A percentile compares a stretch with the other conserved stretches of the same genome.
These are phyloP conservation scores for Chitala chitala DNA, from an alignment of 2,113 vertebrate species.

Conservation along the genomic window DNA sequence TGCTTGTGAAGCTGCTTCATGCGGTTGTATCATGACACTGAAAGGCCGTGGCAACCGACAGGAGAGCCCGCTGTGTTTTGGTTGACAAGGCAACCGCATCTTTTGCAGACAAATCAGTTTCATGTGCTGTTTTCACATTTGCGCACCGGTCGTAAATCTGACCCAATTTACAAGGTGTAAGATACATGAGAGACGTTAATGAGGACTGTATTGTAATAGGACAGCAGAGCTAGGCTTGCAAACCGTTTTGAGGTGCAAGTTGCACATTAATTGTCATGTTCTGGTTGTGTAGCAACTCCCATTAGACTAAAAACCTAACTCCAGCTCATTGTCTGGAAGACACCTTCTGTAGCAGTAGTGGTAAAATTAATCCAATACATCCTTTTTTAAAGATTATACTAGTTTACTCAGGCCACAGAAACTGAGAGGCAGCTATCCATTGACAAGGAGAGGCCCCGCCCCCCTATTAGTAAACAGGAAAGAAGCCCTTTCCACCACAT, in stretches of 20 bases:
- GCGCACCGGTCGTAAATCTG: not conserved
- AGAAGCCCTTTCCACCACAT: too few species aligned
- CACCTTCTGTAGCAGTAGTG: not conserved
- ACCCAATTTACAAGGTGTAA: not conserved
- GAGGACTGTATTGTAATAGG: not conserved
- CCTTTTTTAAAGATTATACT: too few species aligned
- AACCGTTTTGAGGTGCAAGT: not conserved
- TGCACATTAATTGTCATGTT: not conserved
- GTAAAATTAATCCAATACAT: too few species aligned
- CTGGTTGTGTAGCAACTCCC: not conserved
- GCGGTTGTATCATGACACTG: not conserved
- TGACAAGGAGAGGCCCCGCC: too few species aligned
- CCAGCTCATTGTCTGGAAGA: too few species aligned
- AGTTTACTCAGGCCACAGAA: too few species aligned
- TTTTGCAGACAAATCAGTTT: conserved; percentile 15
- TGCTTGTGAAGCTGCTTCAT: not conserved
- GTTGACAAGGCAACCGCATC: not conserved
- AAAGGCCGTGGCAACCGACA: not conserved
- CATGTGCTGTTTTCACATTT: not conserved
- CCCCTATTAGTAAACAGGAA: too few species aligned
- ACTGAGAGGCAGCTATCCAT: too few species aligned
- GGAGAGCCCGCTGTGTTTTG: not conserved
- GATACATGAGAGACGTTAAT: not conserved
- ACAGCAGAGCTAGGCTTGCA: not conserved
- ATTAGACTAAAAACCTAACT: too few species aligned